These are phyloP conservation scores for Fringilla coelebs DNA, from an alignment of 2,797 vertebrate species.

Conservation along the genomic window DNA sequence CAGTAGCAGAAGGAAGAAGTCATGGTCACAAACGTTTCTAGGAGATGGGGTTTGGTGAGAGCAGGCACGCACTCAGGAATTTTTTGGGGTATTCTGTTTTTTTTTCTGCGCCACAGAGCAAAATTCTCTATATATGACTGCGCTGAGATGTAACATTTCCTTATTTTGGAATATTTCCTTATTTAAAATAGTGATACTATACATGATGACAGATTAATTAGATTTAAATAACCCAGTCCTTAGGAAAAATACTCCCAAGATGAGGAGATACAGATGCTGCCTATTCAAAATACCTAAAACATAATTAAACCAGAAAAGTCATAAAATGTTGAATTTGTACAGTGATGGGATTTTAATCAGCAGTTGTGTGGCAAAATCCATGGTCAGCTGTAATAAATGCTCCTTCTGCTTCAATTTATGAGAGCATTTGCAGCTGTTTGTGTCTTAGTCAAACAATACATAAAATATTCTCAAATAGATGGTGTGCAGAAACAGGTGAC, in stretches of 20 bases:
- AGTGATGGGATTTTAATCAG: neutral
- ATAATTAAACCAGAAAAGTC: neutral
- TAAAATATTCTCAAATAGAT: neutral
- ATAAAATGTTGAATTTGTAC: neutral
- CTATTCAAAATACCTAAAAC: neutral
- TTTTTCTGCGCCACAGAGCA: neutral
- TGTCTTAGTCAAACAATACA: neutral
- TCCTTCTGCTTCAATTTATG: neutral
- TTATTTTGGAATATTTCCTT: neutral
- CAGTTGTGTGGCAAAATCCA: neutral
- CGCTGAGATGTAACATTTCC: neutral
- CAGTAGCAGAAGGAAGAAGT: neutral
- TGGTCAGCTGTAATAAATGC: neutral
- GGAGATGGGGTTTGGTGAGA: neutral
- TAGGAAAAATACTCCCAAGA: neutral
- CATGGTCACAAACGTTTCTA: neutral
- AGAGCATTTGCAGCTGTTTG: neutral
- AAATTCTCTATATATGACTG: neutral
- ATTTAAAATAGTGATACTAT: neutral
- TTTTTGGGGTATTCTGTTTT: rapidly evolving
- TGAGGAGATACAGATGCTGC: neutral
- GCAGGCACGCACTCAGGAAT: rapidly evolving
- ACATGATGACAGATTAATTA: neutral
- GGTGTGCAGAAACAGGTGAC: neutral
- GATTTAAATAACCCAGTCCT: neutral